phyloP scores from a whole-genome alignment of 2,797 vertebrate genomes.

The Eulemur coronatus region DNA sequence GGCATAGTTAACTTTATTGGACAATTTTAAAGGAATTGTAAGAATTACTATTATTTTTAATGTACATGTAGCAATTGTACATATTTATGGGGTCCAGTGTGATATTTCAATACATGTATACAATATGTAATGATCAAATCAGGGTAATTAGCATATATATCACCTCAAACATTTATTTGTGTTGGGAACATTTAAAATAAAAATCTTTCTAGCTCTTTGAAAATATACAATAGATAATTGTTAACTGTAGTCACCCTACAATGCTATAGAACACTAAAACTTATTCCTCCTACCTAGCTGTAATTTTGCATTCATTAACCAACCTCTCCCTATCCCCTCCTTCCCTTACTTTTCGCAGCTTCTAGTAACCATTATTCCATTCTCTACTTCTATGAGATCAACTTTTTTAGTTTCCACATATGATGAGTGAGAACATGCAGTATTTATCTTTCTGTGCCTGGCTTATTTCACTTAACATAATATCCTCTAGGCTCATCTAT shows the following conservation, averaged over 20 bases:
- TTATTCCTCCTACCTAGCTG: not conserved
- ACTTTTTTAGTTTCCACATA: not conserved
- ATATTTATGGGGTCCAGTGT: too few relatives aligned
- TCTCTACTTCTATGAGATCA: not conserved
- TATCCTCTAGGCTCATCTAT: not conserved
- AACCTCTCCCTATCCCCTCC: not conserved
- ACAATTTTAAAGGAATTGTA: too few relatives aligned
- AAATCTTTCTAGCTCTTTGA: not conserved
- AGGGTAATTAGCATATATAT: not conserved
- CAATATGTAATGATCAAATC: too few relatives aligned
- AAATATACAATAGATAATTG: not conserved
- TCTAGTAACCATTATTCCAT: not conserved
- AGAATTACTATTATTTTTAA: too few relatives aligned
- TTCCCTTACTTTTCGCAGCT: not conserved
- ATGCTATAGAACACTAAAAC: not conserved
- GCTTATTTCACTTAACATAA: not conserved
- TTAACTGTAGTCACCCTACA: not conserved
- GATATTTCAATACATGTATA: too few relatives aligned
- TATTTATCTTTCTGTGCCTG: not conserved
- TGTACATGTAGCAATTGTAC: too few relatives aligned
- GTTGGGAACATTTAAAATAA: not conserved
- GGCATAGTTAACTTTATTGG: too few relatives aligned
- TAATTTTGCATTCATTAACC: not conserved
- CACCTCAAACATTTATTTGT: not conserved
- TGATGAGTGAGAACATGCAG: not conserved